Percentiles rank a stretch among this genome's conserved stretches.
Conservation (phyloP, 2,113 vertebrate species). For the Tichodroma muraria region DNA sequence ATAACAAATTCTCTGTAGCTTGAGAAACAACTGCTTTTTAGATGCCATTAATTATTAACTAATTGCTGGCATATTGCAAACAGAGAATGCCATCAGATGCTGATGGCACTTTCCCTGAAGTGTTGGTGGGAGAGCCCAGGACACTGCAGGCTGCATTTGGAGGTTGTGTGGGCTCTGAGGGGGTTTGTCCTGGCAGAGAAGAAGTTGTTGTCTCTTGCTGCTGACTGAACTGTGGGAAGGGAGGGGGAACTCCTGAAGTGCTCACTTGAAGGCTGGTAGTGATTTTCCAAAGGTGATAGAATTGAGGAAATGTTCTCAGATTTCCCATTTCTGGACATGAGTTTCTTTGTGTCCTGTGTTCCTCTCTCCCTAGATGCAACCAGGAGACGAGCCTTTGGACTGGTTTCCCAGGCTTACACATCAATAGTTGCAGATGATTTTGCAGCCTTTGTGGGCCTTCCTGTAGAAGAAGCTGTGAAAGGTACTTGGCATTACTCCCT, state of each 20-base stretch:
- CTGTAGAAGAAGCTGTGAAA: slow-evolving; percentile 94
- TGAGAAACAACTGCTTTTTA: background rate
- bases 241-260: background rate
- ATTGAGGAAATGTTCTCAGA: background rate
- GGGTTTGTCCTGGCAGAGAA: background rate
- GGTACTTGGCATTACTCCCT: slow-evolving; percentile 64
- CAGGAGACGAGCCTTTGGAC: slow-evolving; percentile 82
- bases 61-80: background rate
- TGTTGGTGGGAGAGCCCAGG: background rate
- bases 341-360: background rate
- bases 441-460: slow-evolving; percentile 91
- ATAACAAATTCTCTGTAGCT: background rate
- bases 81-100: background rate
- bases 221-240: background rate
- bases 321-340: background rate
- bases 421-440: slow-evolving; percentile 92
- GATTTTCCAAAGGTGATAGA: background rate
- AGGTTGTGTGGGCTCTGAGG: background rate
- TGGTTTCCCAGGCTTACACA: slow-evolving; percentile 95
- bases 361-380: slow-evolving; percentile 77
- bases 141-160: background rate
- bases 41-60: background rate
- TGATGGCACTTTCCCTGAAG: background rate
- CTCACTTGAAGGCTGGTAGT: background rate
- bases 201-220: background rate